Conservation (phyloP, 2,113 vertebrate genomes). For the Sylvilagus bachmani region DNA sequence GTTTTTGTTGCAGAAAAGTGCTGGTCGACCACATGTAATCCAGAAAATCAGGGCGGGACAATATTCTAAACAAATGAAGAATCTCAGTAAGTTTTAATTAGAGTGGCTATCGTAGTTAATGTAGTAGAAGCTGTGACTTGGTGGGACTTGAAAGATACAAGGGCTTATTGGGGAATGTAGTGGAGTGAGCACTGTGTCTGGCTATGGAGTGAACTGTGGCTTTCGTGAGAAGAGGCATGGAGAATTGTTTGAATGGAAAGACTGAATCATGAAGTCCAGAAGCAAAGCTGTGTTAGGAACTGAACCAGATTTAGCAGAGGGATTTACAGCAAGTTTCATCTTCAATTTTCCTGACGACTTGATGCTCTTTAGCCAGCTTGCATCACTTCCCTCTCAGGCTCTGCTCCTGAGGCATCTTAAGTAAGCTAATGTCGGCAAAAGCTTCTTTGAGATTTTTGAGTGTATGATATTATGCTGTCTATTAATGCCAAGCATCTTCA, state of each 20-base stretch:
- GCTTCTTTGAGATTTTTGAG: background rate
- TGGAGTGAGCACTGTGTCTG: background rate
- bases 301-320: background rate
- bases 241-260: background rate
- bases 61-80: slow-evolving; percentile 80
- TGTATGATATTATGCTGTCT: background rate
- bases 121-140: background rate
- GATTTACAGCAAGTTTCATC: background rate
- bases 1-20: slow-evolving; percentile 87
- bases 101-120: background rate
- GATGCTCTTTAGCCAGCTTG: background rate
- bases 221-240: background rate
- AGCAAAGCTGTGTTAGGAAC: background rate
- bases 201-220: background rate
- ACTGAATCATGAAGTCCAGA: background rate
- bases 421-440: background rate
- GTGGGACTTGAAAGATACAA: background rate
- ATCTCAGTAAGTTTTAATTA: slow-evolving; percentile 84
- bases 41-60: slow-evolving; percentile 85
- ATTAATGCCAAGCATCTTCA: background rate
- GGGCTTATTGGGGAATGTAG: background rate
- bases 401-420: background rate
- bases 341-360: background rate
- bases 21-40: slow-evolving; percentile 89
- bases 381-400: background rate